These are phyloP conservation scores for Pimephales promelas DNA, from an alignment of 2,113 vertebrate species.

Conservation along the genomic window DNA sequence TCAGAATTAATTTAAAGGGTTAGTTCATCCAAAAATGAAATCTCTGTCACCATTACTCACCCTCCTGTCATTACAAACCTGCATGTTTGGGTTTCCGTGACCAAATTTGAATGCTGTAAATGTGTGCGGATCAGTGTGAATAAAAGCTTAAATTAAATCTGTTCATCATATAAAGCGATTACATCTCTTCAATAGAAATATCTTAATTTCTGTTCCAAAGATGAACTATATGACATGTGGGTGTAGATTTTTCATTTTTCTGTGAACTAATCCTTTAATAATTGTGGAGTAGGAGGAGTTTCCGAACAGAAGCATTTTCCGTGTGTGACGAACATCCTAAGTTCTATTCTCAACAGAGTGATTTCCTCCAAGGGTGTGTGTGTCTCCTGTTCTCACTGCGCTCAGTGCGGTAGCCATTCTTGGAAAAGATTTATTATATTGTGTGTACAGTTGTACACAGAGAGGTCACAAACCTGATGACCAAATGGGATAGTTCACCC, in stretches of 20 bases:
- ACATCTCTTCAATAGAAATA: no score
- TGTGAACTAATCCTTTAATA: no score
- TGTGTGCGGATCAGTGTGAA: no score
- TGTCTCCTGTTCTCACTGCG: slow-evolving; percentile 6
- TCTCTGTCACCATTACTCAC: no score
- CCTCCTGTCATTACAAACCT: no score
- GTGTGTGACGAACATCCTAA: slow-evolving; percentile 12
- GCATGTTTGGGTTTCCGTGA: no score
- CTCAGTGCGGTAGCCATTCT: neutral
- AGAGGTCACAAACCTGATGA: neutral
- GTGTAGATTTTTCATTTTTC: no score
- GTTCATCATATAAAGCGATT: no score
- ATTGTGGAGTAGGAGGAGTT: neutral
- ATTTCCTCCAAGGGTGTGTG: slow-evolving; percentile 21
- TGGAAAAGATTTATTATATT: slow-evolving; percentile 10
- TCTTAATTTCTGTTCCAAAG: no score
- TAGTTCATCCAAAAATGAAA: neutral
- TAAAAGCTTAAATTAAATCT: no score
- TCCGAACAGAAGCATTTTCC: neutral
- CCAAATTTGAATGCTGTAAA: no score
- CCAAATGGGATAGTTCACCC: neutral
- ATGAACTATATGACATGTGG: no score
- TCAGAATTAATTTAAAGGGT: neutral
- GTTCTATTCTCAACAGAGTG: neutral
- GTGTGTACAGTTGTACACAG: neutral